Base-by-base conservation (phyloP, 2,113 vertebrate genomes). In the Mus spicilegus region DNA sequence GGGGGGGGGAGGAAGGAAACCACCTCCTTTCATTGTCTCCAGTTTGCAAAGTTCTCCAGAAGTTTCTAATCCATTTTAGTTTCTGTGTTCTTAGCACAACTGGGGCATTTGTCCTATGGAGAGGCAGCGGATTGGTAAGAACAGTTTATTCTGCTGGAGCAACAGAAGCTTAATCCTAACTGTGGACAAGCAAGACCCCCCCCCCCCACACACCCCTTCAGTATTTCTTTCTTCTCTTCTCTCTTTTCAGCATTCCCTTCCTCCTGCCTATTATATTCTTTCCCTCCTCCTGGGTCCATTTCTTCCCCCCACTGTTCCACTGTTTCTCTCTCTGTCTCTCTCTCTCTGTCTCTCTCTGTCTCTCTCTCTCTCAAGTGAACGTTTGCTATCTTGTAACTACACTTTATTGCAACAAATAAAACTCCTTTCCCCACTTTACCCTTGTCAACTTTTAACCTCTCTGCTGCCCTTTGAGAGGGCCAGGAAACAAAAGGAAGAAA, bases 21-120 rank as follows among this genome's bases (percentile, higher is more conserved):
- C 13, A 4, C 16, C 26, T 13, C 6, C 51, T 76, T 39, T 36
- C 51, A 65, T 81, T 89, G 70, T 96, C 58, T 51, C 65, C 80
- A 65, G 9, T 93, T 94, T 96, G 4, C 36, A n/a, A 97, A 81
- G 42, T 84, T 95, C 49, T 77, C 46, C 70, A n/a, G 81, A 96
- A 96, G 39, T 93, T 78, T 92, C 75, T 63, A 75, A 95, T 49
- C 72, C 54, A 78, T 94, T 19, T 42, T 17, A 75, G 92, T 89
- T 76, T 89, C 82, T 77, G 17, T 17, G 63, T 93, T 91, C 69
- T 92, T 87, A 77, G 54, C 30, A 92, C 95, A 51, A 92, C 36
- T 81, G 49, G 75, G 26, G 9, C 87, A 20, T 90, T 36, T 87
- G 6, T 81, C 30, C 9, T 73, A 20, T 16, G 58, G 63, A 95